Evolutionary conservation across 1,140 invertebrate species (phyloP), one percentile per base, ranked within the genome.

Genomic region (Anastrepha obliqua): DNA sequence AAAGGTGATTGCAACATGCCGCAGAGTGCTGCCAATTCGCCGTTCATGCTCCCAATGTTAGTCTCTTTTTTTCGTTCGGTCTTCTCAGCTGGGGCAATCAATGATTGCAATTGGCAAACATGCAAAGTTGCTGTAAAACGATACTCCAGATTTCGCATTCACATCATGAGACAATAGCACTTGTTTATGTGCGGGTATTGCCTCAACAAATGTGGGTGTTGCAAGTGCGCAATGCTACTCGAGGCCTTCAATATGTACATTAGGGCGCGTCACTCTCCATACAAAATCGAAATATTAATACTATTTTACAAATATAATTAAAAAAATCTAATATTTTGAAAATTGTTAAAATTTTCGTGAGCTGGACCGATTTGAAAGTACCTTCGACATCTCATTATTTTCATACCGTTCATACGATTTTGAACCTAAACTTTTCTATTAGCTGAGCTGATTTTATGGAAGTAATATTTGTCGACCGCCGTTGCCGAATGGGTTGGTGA

Each of bases 61-160:
- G 2, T 15, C 55, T 81, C 17, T 47, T 44, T 13, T 13, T 67
- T 17, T 20, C 47, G 9, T 15, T 47, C 29, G n/a, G 5, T 55
- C 11, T 3, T 8, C 74, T 81, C 17, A 7, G 74, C 55, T 58
- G 47, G 47, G 11, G 74, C 74, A 81, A 81, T 81, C 74, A 81
- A 81, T 81, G 74, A 81, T 81, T 81, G 74, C 74, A 81, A 81
- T 81, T 81, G 74, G 74, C 74, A 13, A 81, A 81, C 74, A 81
- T 81, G 74, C n/a, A 29, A 51, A 55, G 47, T 81, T 29, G 74
- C 44, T 81, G 47, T 55, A 81, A 55, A 55, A 9, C n/a, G 74
- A 55, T 81, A 81, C 74, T 81, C 74, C 74, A 81, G 74, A 81
- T 81, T 81, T 81, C 44, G 74, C 74, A 17, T 55, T 55, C 47